Base-by-base conservation (phyloP, 2,888 invertebrate species). In the Schizotus pectinicornis region DNA sequence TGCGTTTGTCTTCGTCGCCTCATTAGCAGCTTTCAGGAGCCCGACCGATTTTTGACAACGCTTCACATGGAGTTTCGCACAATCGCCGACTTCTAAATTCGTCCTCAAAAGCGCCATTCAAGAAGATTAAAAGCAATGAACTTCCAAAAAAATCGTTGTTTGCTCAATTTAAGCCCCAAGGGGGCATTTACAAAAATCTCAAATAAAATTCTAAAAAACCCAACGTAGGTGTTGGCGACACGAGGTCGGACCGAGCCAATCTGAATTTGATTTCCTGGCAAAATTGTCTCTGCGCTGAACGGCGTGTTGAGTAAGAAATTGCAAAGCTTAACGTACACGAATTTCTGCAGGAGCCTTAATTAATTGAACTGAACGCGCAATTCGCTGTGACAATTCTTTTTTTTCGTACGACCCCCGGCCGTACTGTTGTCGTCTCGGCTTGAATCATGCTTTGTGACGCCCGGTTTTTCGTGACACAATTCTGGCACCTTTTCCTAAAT, bases 171-270 rank as follows among this genome's bases (percentile, higher is more conserved):
- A n/a, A n/a, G n/a, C n/a, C n/a, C n/a, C n/a, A n/a, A n/a, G n/a
- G n/a, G n/a, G n/a, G n/a, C n/a, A n/a, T n/a, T n/a, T n/a, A n/a
- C n/a, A n/a, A n/a, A n/a, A n/a, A n/a, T n/a, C n/a, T n/a, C n/a
- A n/a, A n/a, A n/a, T n/a, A n/a, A n/a, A n/a, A n/a, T n/a, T n/a
- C n/a, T n/a, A n/a, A n/a, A n/a, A n/a, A 22, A 22, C 5, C 5
- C 2, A 5, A 22, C 22, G 22, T 22, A 22, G 22, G 22, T 22
- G 22, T 22, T 22, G 2, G 39, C 35, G 52, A 31, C 39, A 36
- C 47, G 57, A 54, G 48, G 47, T 42, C 54, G 43, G 42, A n/a
- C n/a, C n/a, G n/a, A 54, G 36, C 48, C 34, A 61, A 50, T 56
- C 39, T 45, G 33, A 50, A 47, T 54, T 41, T 54, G 43, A 54